Conservation (phyloP, 2,888 invertebrate species). For the Dasypogon diadema region DNA sequence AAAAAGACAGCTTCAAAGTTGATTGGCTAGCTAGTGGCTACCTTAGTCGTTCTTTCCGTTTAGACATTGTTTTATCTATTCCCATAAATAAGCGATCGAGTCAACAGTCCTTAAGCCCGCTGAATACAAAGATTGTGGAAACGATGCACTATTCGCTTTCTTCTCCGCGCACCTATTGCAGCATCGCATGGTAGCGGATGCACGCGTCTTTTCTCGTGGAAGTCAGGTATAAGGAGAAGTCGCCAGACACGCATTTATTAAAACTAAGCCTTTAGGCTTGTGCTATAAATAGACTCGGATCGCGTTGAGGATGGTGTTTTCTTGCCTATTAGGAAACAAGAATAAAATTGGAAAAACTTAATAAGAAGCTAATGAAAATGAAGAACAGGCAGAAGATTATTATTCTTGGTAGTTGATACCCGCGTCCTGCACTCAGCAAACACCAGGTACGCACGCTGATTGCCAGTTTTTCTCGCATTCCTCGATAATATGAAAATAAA, state of each 20-base stretch:
- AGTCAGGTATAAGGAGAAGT: conserved; percentile 15
- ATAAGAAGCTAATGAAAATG: conserved; percentile 54
- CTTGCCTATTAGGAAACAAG: conserved; percentile 53
- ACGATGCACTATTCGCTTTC: conserved; percentile 49
- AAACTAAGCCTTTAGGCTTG: conserved; percentile 54
- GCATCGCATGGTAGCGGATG: conserved; percentile 34
- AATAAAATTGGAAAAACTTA: conserved; percentile 51
- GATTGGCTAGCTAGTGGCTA: conserved; percentile 36
- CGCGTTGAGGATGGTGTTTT: conserved; percentile 29
- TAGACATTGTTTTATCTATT: conserved; percentile 56
- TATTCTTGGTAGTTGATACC: conserved; percentile 45
- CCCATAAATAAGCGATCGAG: conserved; percentile 53
- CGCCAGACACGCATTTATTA: conserved; percentile 54
- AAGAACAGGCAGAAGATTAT: conserved; percentile 49
- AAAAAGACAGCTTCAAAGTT: conserved; percentile 21
- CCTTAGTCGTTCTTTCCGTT: conserved; percentile 38
- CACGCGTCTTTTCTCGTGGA: conserved; percentile 25
- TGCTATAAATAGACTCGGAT: conserved; percentile 53
- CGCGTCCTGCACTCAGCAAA: conserved; percentile 27
- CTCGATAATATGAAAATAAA: conserved; percentile 45
- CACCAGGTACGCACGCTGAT: conserved; percentile 23
- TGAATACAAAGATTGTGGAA: conserved; percentile 51
- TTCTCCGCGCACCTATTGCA: conserved; percentile 39
- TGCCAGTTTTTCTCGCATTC: conserved; percentile 46
- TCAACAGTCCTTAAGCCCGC: conserved; percentile 47